Conservation (phyloP, 2,888 invertebrate species). For the Clitarchus hookeri region DNA sequence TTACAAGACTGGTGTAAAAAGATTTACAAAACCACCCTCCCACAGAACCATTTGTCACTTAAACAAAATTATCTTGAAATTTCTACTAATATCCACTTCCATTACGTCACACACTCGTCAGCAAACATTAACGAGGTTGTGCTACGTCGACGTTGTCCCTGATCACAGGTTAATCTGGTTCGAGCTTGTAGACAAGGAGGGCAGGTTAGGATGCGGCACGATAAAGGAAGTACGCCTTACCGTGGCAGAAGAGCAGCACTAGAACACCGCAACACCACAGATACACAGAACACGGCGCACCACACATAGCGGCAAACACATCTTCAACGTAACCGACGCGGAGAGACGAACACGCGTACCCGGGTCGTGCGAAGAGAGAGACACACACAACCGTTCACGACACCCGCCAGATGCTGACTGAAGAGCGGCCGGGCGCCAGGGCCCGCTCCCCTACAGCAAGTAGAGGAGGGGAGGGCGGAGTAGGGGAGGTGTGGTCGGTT, state of each 20-base stretch:
- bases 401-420: conserved; percentile 3
- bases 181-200: no score
- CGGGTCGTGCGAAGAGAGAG: neutral
- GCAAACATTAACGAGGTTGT: no score
- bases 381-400: neutral
- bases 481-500: neutral
- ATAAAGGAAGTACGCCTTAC: neutral
- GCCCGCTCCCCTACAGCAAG: neutral
- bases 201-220: neutral
- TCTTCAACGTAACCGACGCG: neutral
- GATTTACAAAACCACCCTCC: no score
- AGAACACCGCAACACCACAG: conserved; percentile 14
- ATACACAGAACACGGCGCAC: conserved; percentile 7
- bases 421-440: neutral
- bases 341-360: neutral
- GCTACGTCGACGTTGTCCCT: no score
- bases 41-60: no score
- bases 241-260: conserved; percentile 2
- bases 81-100: no score
- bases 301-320: neutral
- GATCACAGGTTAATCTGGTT: no score
- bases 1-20: no score
- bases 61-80: no score
- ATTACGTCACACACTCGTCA: no score
- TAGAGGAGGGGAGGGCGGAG: neutral